Conservation (phyloP, 37 sponge, comb jelly and placozoan genomes). For the Dysidea cf. avara region DNA sequence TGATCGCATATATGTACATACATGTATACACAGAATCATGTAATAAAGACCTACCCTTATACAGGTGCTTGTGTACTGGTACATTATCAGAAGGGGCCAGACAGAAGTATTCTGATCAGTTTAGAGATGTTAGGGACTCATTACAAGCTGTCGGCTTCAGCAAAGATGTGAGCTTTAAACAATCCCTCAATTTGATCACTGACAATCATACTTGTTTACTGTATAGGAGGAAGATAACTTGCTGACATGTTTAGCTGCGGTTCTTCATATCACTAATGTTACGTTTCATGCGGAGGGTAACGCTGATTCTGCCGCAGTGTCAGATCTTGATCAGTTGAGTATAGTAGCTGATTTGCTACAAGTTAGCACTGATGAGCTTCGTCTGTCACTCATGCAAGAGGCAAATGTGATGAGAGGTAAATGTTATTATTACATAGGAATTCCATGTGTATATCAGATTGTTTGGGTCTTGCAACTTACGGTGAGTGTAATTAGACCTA, state of each 20-base stretch:
- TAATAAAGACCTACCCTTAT: no score
- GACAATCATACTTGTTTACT: background rate
- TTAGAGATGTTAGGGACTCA: constrained; percentile 27
- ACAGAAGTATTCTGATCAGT: constrained; percentile 5
- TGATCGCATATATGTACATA: no score
- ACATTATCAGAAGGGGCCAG: no score
- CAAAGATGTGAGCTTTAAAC: constrained; percentile 16
- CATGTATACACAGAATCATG: no score
- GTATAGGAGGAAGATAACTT: constrained; percentile 36
- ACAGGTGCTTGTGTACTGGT: no score
- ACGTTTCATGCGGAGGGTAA: constrained; percentile 37
- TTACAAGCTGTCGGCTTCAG: constrained; percentile 46
- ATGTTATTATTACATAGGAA: no score
- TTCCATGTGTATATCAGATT: no score
- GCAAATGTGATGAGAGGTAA: constrained; percentile 48
- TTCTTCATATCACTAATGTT: constrained; percentile 50
- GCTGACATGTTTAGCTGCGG: constrained; percentile 40
- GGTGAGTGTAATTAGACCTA: no score
- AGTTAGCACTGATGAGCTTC: constrained; percentile 33
- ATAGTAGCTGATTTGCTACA: constrained; percentile 33
- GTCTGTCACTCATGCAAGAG: constrained; percentile 40
- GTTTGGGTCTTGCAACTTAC: no score
- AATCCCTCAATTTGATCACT: background rate
- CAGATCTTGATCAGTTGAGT: constrained; percentile 3
- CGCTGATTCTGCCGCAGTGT: constrained; percentile 18